Evolutionary conservation across 2,797 vertebrate genomes (phyloP).

Genomic region (Loris lydekkerianus): DNA sequence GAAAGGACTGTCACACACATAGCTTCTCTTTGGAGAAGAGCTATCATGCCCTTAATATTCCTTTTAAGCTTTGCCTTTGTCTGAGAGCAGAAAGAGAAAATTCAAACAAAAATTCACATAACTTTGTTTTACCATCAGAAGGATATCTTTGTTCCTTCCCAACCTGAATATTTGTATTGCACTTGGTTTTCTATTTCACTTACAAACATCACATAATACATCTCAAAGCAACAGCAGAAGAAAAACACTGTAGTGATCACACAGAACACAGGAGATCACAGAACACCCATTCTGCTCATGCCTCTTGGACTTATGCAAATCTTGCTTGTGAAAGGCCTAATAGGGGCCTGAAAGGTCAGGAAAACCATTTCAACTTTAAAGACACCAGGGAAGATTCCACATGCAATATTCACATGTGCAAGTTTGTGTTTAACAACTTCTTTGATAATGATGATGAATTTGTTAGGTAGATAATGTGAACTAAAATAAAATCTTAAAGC

Average conservation of each 20-base stretch:
- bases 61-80: constrained; percentile 61
- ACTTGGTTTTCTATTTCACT: constrained; percentile 54
- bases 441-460: background rate
- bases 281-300: background rate
- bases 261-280: background rate
- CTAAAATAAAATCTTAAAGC: too few species aligned
- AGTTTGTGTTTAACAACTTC: background rate
- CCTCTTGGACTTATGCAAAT: background rate
- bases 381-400: background rate
- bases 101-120: constrained; percentile 67
- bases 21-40: constrained; percentile 63
- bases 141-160: background rate
- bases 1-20: constrained; percentile 83
- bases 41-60: constrained; percentile 22
- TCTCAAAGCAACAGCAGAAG: constrained; percentile 31
- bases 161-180: constrained; percentile 63
- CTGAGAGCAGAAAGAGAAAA: constrained; percentile 66
- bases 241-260: background rate
- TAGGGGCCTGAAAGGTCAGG: background rate
- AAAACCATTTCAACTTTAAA: background rate
- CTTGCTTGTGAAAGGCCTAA: background rate
- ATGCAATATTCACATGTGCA: background rate
- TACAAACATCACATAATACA: constrained; percentile 34
- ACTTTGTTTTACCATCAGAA: constrained; percentile 64
- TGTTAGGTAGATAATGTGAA: too few species aligned